phyloP scores from a whole-genome alignment of 2,888 invertebrate species.

The Chrysolina oricalcia region DNA sequence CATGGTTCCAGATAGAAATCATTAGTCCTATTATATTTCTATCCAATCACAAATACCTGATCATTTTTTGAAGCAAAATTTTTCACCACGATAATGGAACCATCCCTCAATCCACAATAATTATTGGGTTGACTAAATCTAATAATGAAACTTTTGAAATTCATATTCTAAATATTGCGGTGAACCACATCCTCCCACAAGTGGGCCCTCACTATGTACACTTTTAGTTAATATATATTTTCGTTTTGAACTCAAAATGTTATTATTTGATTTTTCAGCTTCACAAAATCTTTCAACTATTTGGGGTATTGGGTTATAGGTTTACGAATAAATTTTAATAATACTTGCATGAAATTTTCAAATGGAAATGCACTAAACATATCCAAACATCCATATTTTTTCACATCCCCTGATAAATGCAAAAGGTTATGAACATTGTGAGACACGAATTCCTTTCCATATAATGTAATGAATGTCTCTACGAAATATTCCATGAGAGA shows the following conservation, averaged over 20 bases:
- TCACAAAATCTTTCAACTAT: not conserved
- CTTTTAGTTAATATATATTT: not conserved
- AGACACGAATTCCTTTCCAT: not conserved
- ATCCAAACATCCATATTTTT: too few species aligned
- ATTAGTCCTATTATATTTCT: not conserved
- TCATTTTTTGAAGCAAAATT: not conserved
- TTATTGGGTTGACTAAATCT: not conserved
- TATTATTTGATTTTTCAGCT: not conserved
- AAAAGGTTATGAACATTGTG: not conserved
- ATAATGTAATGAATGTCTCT: not conserved
- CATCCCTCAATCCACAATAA: not conserved
- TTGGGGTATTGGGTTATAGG: not conserved
- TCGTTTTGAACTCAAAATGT: not conserved
- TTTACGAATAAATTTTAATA: not conserved
- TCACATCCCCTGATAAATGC: conserved; percentile 1
- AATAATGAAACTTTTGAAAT: not conserved
- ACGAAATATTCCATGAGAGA: conserved; percentile 1
- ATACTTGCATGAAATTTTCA: not conserved
- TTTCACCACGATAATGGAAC: not conserved
- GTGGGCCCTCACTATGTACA: not conserved
- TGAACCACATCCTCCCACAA: not conserved
- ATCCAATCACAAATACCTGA: not conserved
- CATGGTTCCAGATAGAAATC: not conserved
- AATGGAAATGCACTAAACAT: not conserved
- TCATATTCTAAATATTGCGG: not conserved